These are phyloP conservation scores for Caerostris extrusa DNA, from an alignment of 1,140 invertebrate genomes.

Conservation along the genomic window DNA sequence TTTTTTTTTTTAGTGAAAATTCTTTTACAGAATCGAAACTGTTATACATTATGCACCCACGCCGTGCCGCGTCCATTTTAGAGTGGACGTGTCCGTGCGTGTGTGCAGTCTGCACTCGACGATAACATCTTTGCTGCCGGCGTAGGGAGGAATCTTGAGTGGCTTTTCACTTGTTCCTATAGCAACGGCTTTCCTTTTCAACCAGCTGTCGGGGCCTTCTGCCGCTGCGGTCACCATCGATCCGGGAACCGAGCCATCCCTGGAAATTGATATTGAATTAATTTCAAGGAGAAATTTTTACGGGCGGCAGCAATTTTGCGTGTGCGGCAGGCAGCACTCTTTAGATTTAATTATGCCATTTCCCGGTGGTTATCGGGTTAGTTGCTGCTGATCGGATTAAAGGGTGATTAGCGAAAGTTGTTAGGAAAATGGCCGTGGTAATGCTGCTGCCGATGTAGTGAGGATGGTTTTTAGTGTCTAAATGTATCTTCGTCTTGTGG, in stretches of 20 bases:
- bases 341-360: not conserved
- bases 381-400: not conserved
- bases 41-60: no score
- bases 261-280: slow-evolving; percentile 27
- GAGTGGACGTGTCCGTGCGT: not conserved
- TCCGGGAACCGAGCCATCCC: not conserved
- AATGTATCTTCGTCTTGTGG: no score
- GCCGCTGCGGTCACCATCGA: not conserved
- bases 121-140: not conserved
- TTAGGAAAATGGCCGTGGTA: not conserved
- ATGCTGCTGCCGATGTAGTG: not conserved
- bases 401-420: not conserved
- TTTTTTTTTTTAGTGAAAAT: no score
- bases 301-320: no score
- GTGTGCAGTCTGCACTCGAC: not conserved
- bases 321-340: no score
- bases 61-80: no score
- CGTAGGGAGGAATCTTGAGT: slow-evolving; percentile 41
- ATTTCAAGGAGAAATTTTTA: not conserved
- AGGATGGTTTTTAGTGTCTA: not conserved
- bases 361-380: not conserved
- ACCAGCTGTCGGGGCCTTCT: slow-evolving; percentile 61
- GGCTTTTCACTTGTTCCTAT: slow-evolving; percentile 61
- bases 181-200: slow-evolving; percentile 36
- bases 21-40: no score